A percentile compares a stretch with the other conserved stretches of the same genome.
Conservation (phyloP, 2,113 vertebrate species). For the Epinephelus cyanopodus region DNA sequence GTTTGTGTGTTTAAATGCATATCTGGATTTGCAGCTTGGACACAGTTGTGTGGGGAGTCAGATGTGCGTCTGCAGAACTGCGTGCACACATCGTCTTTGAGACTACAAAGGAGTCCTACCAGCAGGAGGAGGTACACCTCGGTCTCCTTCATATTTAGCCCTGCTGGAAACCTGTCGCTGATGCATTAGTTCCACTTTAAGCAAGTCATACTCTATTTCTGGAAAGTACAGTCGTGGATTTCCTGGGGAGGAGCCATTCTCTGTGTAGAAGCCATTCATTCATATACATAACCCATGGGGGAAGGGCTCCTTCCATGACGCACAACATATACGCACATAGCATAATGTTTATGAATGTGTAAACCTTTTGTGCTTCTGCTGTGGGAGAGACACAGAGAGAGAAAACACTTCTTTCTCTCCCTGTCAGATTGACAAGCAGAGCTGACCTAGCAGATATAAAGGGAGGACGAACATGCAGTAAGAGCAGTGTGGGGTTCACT, state of each 20-base stretch:
- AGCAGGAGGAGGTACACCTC: constrained; percentile 26
- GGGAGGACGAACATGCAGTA: constrained; percentile 13
- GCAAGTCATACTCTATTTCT: constrained; percentile 77
- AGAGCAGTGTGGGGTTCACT: neutral
- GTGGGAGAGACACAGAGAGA: constrained; percentile 27
- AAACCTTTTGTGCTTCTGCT: constrained; percentile 60
- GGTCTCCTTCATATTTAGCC: constrained; percentile 47
- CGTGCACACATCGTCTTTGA: constrained; percentile 22
- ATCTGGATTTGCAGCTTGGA: constrained; percentile 38
- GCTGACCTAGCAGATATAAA: constrained; percentile 46
- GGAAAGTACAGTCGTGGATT: constrained; percentile 74
- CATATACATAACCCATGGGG: constrained; percentile 65
- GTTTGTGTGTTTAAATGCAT: neutral
- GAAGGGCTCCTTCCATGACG: constrained; percentile 76
- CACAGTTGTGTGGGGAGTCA: constrained; percentile 34
- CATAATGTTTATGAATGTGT: constrained; percentile 75
- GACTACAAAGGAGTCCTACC: constrained; percentile 5
- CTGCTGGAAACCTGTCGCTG: constrained; percentile 63
- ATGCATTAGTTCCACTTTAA: constrained; percentile 75
- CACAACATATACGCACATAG: constrained; percentile 64
- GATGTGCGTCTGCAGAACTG: constrained; percentile 23
- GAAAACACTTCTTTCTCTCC: constrained; percentile 1
- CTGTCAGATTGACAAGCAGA: constrained; percentile 28
- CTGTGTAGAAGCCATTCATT: constrained; percentile 75
- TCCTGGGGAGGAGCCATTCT: constrained; percentile 59